Conservation (phyloP, 2,113 vertebrate species). For the Cyrtonyx montezumae region DNA sequence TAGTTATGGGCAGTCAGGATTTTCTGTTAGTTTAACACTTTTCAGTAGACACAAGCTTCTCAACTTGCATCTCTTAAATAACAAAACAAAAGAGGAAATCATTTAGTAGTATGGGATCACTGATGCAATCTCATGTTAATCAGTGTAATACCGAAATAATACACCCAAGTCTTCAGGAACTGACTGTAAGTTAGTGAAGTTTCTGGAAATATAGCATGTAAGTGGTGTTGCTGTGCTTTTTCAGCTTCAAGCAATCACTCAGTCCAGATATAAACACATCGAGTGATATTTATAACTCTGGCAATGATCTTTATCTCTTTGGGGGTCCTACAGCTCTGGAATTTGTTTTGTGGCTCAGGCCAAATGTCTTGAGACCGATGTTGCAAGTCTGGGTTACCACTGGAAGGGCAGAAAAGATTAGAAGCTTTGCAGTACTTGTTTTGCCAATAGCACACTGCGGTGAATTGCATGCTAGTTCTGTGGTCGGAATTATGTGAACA, state of each 20-base stretch:
- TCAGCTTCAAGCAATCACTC: background rate
- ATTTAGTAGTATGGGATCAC: background rate
- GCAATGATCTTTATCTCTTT: conserved; percentile 7
- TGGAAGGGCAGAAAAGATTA: conserved; percentile 17
- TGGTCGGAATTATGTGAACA: conserved; percentile 1
- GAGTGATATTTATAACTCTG: conserved; percentile 30
- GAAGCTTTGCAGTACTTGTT: conserved; percentile 20
- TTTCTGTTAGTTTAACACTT: background rate
- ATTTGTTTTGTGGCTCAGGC: conserved; percentile 24
- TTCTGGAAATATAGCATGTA: background rate
- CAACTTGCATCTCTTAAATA: background rate
- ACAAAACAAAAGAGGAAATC: background rate
- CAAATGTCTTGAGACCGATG: background rate
- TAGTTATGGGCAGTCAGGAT: background rate
- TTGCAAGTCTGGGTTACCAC: background rate
- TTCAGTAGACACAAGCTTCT: background rate
- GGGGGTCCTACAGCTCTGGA: conserved; percentile 11
- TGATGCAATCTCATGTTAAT: background rate
- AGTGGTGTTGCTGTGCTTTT: background rate
- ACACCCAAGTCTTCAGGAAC: background rate
- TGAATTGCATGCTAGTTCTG: background rate
- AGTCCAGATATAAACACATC: background rate
- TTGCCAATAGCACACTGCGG: background rate
- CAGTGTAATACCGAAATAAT: background rate
- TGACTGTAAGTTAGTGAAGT: background rate